A percentile compares a stretch with the other conserved stretches of the same genome.
These are phyloP conservation scores for Protaetia brevitarsis DNA, from an alignment of 1,140 invertebrate genomes.

Conservation along the genomic window DNA sequence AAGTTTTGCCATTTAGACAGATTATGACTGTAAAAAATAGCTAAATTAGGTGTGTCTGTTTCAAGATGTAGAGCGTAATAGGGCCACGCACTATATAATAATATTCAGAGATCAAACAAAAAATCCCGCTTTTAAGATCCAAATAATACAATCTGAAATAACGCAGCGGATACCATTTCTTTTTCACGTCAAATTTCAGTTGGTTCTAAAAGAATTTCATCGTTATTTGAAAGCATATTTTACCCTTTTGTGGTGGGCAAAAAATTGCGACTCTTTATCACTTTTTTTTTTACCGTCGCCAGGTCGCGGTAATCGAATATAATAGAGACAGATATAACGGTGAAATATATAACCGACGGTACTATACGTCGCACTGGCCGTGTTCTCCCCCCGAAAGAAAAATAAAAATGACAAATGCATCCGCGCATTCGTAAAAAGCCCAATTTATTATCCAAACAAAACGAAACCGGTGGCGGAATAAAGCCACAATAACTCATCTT, in stretches of 20 bases:
- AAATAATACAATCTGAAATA: too few species aligned
- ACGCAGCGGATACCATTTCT: too few species aligned
- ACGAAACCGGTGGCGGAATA: constrained; percentile 28
- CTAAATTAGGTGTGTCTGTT: too few species aligned
- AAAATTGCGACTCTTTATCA: not conserved
- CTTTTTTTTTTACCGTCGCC: not conserved
- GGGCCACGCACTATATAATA: too few species aligned
- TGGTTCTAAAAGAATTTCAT: not conserved
- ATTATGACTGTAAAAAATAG: too few species aligned
- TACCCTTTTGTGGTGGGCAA: not conserved
- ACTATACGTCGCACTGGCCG: not conserved
- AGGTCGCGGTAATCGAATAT: constrained; percentile 6
- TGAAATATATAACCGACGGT: constrained; percentile 23
- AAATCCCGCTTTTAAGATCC: too few species aligned
- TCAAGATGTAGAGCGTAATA: too few species aligned
- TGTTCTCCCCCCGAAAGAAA: constrained; percentile 22
- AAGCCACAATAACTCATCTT: constrained; percentile 34
- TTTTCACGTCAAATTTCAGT: constrained; percentile 1
- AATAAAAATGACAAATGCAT: constrained; percentile 39
- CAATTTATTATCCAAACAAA: constrained; percentile 39
- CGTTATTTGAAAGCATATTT: not conserved
- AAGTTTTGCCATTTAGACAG: too few species aligned
- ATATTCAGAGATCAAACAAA: too few species aligned
- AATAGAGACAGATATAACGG: constrained; percentile 27
- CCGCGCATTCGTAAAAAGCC: constrained; percentile 33